Base-by-base conservation (phyloP, 2,113 vertebrate genomes). In the Grus americana region DNA sequence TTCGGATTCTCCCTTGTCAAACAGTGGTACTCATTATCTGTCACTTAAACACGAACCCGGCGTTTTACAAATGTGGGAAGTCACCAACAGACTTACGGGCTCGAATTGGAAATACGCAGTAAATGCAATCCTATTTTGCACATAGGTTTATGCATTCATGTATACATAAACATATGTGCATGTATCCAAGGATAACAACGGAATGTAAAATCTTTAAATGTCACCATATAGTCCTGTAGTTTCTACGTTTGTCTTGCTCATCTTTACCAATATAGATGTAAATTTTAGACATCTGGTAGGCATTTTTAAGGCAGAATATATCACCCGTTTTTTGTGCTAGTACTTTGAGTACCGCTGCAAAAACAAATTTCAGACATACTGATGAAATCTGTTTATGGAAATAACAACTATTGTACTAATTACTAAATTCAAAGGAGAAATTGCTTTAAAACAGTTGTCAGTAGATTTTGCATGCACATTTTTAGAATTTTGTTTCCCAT, bases 21-120 rank as follows among this genome's bases (percentile, higher is more conserved):
- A 91, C 92, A 70, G 86, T 91, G 96, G 86, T 97, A 82, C 86
- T 96, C 91, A n/a, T 88, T 47, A 85, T 20, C 40, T 57, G 71
- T 92, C 81, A 49, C 62, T 82, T 80, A 61, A 80, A 40, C 29
- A 57, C 70, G 36, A 76, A 18, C 67, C 21, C 40, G 12, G 0
- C 36, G 63, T 73, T 65, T 58, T 44, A 47, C 34, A 52, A 42
- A n/a, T 34, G 59, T 76, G 79, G 75, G 67, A 67, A 81, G 79
- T 36, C 75, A 36, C 34, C 68, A 46, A 1, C 49, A 79, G 79
- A 15, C 32, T 38, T 38, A 44, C 17, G 20, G 73, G 27, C 65
- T 78, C 32, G 24, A 91, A 50, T 19, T 95, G 83, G 67, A 55
- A 83, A 44, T 29, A 23, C 0, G 1, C 76, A 71, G n/a, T 75